phyloP scores from a whole-genome alignment of 2,888 invertebrate species.

The Gari tellinella region DNA sequence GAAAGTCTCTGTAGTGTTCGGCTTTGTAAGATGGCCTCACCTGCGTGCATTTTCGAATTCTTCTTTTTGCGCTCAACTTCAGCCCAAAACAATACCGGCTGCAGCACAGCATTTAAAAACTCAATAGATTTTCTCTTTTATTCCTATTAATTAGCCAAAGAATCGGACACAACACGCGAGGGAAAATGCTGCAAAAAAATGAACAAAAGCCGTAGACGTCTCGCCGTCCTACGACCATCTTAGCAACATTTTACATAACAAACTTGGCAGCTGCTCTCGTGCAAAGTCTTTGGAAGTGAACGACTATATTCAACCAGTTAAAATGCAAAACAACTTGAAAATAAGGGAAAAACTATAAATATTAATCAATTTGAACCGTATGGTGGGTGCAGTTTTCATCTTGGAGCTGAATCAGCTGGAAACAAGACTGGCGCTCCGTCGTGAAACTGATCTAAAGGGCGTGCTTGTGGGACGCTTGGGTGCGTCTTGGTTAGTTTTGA shows the following conservation, averaged over 20 bases:
- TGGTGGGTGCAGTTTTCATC: slow-evolving; percentile 59
- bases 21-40: slow-evolving; percentile 76
- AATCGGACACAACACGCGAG: slow-evolving; percentile 80
- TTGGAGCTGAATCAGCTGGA: slow-evolving; percentile 30
- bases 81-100: slow-evolving; percentile 72
- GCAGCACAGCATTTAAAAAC: slow-evolving; percentile 68
- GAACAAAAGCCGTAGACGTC: slow-evolving; percentile 71
- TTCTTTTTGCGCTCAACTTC: slow-evolving; percentile 71
- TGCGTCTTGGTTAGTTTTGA: background rate
- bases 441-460: background rate
- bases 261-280: slow-evolving; percentile 51
- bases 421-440: slow-evolving; percentile 19
- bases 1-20: slow-evolving; percentile 68
- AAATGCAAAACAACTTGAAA: slow-evolving; percentile 74
- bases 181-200: slow-evolving; percentile 63
- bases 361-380: slow-evolving; percentile 73
- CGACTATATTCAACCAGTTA: slow-evolving; percentile 54
- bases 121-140: slow-evolving; percentile 79
- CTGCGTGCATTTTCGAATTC: slow-evolving; percentile 72
- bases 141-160: slow-evolving; percentile 80
- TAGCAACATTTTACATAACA: slow-evolving; percentile 60
- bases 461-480: background rate
- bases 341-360: slow-evolving; percentile 73
- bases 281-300: slow-evolving; percentile 42
- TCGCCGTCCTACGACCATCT: slow-evolving; percentile 46